Evolutionary conservation across 2,888 invertebrate species (phyloP).

Genomic region (Campopleginae sp.): DNA sequence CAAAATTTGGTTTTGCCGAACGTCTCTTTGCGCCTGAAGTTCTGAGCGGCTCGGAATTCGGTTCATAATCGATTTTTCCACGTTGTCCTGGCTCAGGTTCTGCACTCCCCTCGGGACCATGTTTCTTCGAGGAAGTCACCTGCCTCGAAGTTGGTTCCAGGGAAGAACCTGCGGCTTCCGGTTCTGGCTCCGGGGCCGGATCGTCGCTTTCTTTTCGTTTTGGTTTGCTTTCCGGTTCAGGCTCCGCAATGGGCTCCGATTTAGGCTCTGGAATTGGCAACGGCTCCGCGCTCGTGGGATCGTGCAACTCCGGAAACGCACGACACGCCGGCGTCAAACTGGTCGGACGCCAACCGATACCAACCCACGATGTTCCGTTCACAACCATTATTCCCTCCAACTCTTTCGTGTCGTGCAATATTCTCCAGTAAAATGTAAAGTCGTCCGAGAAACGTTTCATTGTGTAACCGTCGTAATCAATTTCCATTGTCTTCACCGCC

Average conservation of each 20-base stretch:
- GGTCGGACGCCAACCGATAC: slow-evolving; percentile 96
- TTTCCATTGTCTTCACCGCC: slow-evolving; percentile 89
- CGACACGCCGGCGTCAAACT: slow-evolving; percentile 91
- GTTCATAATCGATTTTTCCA: slow-evolving; percentile 81
- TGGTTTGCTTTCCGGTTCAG: slow-evolving; percentile 73
- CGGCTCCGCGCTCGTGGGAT: slow-evolving; percentile 82
- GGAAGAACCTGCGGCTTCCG: slow-evolving; percentile 68
- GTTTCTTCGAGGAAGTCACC: slow-evolving; percentile 43
- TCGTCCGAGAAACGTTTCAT: slow-evolving; percentile 90
- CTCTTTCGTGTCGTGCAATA: slow-evolving; percentile 93
- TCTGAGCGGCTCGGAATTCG: slow-evolving; percentile 78
- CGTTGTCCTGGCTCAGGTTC: slow-evolving; percentile 82
- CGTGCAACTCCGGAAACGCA: slow-evolving; percentile 90
- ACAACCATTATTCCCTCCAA: slow-evolving; percentile 94
- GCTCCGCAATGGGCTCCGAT: slow-evolving; percentile 77
- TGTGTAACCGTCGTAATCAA: slow-evolving; percentile 90
- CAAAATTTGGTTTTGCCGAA: slow-evolving; percentile 78
- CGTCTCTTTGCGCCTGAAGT: slow-evolving; percentile 78
- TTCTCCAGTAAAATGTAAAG: slow-evolving; percentile 93
- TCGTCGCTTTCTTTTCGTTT: slow-evolving; percentile 75
- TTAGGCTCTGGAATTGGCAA: slow-evolving; percentile 83
- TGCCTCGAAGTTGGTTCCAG: slow-evolving; percentile 55
- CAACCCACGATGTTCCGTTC: slow-evolving; percentile 93
- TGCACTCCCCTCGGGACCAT: slow-evolving; percentile 73
- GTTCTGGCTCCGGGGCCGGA: slow-evolving; percentile 75